These are phyloP conservation scores for Spilarctia lutea DNA, from an alignment of 2,888 invertebrate genomes.

Conservation along the genomic window DNA sequence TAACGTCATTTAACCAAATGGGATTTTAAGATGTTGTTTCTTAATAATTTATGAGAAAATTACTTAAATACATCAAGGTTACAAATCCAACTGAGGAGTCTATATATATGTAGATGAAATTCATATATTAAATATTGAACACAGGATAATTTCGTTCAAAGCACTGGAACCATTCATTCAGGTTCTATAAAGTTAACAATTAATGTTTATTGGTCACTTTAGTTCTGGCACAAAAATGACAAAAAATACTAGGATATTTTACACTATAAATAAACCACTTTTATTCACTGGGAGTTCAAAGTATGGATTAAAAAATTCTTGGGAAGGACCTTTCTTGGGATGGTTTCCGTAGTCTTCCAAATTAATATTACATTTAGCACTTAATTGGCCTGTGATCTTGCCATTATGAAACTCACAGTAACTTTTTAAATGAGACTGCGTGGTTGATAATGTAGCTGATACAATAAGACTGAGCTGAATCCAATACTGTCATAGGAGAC, in stretches of 20 bases:
- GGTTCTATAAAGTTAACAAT: background rate
- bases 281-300: background rate
- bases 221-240: background rate
- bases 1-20: background rate
- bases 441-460: background rate
- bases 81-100: background rate
- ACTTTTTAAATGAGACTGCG: background rate
- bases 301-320: background rate
- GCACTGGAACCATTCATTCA: background rate
- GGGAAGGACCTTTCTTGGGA: background rate
- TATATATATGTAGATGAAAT: background rate
- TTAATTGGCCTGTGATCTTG: background rate
- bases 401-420: background rate
- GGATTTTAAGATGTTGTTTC: slow-evolving; percentile 37
- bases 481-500: background rate
- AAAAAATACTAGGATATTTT: background rate
- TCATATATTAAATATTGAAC: slow-evolving; percentile 49
- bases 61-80: background rate
- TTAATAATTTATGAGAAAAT: background rate
- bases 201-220: background rate
- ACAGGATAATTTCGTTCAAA: background rate
- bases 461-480: slow-evolving; percentile 2
- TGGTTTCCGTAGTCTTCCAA: background rate
- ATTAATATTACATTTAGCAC: background rate
- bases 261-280: background rate